Conservation (phyloP, 2,797 vertebrate species). For the Syndactyla subalaris region DNA sequence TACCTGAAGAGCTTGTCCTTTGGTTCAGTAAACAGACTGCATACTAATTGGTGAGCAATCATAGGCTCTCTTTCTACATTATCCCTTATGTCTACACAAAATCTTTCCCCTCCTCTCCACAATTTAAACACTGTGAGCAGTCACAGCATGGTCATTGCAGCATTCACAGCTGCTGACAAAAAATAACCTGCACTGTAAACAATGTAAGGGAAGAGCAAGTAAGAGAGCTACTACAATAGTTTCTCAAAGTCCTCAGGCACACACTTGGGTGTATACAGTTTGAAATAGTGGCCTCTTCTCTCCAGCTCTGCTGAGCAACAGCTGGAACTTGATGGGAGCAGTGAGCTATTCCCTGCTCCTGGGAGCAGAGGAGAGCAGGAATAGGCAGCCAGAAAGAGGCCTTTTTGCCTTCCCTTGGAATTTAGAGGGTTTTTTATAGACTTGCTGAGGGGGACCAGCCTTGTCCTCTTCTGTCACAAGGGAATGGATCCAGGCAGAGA, state of each 20-base stretch:
- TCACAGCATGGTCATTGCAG: neutral
- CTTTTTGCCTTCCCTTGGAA: neutral
- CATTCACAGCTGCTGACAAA: neutral
- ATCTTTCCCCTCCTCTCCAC: neutral
- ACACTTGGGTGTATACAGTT: neutral
- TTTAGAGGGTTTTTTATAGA: neutral
- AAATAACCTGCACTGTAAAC: neutral
- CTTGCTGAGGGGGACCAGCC: too few relatives aligned
- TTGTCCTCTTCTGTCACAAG: neutral
- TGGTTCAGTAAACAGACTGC: neutral
- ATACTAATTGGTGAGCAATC: neutral
- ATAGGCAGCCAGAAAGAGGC: neutral
- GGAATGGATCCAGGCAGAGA: rapidly evolving
- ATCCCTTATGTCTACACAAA: too few relatives aligned
- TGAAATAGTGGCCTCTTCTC: neutral
- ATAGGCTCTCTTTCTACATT: neutral
- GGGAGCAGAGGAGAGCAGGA: neutral
- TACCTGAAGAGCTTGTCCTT: neutral
- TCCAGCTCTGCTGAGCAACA: neutral
- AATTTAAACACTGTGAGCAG: neutral
- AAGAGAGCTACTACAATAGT: neutral
- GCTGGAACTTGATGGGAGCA: neutral
- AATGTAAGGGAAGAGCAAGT: neutral
- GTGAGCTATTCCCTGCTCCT: neutral
- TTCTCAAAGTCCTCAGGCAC: neutral